Base-by-base conservation (phyloP, 2,113 vertebrate species). In the Thryonomys swinderianus region DNA sequence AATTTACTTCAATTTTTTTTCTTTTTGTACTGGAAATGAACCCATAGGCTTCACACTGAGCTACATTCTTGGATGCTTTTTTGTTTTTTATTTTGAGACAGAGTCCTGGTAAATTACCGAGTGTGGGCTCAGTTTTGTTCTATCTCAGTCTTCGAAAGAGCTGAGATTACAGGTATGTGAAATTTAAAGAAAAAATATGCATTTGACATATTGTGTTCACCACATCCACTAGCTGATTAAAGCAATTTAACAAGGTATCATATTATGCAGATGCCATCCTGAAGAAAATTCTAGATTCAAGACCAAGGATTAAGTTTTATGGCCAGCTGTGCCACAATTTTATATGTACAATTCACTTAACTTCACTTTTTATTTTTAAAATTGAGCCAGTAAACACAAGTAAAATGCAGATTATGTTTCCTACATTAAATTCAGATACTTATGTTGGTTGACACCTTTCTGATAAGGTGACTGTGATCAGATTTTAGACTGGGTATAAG, bases 261-360 rank as follows among this genome's bases (percentile, higher is more conserved):
- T 42, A 84, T 34, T 12, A n/a, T 12, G 78, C 20, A 48, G 61
- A 61, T 91, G 92, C n/a, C 81, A 14, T 69, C 82, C n/a, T 85
- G 67, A 37, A 97, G 73, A 64, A 91, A 48, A 93, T 78, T 96
- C 73, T 94, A 95, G 59, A 95, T 67, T 82, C 7, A 11, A 82
- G 80, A 79, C 40, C 32, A 59, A 91, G 59, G 21, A 74, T 69
- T 7, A 86, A 3, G 21, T 53, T 84, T 92, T 79, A 86, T 30
- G 40, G 30, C 67, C 51, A 92, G 17, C 59, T 51, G 23, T 96
- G 57, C 34, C 57, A 57, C 5, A 61, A 4, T 90, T 95, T 87
- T 34, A 85, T 69, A 37, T n/a, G 64, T 85, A 20, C 34, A 61
- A 74, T 94, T 91, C 18, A 66, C 71, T 62, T 42, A 81, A 37